A percentile compares a stretch with the other conserved stretches of the same genome.
phyloP scores from a whole-genome alignment of 92 coral and sea anemone species.

The Phenganax stokvisi region DNA sequence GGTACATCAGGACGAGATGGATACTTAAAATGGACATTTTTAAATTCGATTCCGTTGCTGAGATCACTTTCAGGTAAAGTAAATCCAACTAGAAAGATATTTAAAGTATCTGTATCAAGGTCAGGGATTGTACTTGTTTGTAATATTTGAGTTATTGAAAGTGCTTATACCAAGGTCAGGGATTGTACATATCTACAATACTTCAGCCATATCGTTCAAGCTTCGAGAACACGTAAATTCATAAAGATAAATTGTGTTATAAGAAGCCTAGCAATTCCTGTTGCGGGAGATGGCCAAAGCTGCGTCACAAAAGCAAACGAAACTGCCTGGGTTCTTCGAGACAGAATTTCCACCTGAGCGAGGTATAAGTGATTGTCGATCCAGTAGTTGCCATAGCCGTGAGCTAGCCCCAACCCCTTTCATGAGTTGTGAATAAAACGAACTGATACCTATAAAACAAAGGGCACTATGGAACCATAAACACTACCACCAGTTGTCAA shows the following conservation, averaged over 20 bases:
- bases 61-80: constrained; percentile 59
- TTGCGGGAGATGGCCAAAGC: too few relatives aligned
- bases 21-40: constrained; percentile 67
- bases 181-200: too few relatives aligned
- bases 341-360: constrained; percentile 25
- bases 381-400: constrained; percentile 83
- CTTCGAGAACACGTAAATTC: too few relatives aligned
- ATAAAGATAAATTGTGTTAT: too few relatives aligned
- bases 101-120: not conserved
- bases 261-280: too few relatives aligned
- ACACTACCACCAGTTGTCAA: too few relatives aligned
- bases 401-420: constrained; percentile 92
- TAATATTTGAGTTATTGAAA: too few relatives aligned
- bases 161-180: too few relatives aligned
- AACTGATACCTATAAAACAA: constrained; percentile 68
- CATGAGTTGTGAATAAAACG: constrained; percentile 94
- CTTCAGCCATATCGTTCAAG: too few relatives aligned
- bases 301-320: too few relatives aligned
- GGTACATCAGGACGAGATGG: constrained; percentile 79
- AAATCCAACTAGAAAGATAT: constrained; percentile 55
- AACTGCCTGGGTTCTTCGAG: too few relatives aligned
- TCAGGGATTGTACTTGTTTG: too few relatives aligned
- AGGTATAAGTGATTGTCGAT: constrained; percentile 75
- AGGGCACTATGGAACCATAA: not conserved
- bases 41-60: constrained; percentile 63